Evolutionary conservation across 23 tunicate species (phyloP).

Genomic region (Trididemnum miniatum): DNA sequence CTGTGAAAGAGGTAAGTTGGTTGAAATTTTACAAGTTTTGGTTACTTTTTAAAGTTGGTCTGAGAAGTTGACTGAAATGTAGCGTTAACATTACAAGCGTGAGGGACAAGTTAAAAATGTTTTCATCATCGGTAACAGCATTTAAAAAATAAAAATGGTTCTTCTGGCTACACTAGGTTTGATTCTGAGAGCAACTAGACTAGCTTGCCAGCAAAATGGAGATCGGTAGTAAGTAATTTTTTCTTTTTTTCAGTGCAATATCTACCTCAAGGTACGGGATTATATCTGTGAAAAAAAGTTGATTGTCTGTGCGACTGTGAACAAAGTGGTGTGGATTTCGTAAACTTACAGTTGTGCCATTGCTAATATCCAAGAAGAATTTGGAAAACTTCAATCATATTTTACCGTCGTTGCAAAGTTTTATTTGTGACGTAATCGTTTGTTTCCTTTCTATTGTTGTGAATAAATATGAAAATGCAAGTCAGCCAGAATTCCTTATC

Average conservation of each 20-base stretch:
- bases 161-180: no score
- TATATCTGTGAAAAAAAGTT: conserved; percentile 26
- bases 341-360: neutral
- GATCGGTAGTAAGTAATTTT: no score
- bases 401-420: conserved; percentile 8
- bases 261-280: conserved; percentile 35
- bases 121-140: no score
- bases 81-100: no score
- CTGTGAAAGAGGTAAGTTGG: conserved; percentile 5
- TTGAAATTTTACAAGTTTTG: neutral
- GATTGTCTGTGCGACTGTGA: conserved; percentile 8
- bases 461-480: conserved; percentile 39
- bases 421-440: conserved; percentile 20
- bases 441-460: neutral
- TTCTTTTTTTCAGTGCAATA: conserved; percentile 53
- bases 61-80: no score
- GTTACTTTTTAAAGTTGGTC: no score
- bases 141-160: no score
- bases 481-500: conserved; percentile 33
- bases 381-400: conserved; percentile 17
- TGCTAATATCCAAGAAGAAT: neutral
- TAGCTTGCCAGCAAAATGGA: no score
- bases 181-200: no score
- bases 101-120: no score
- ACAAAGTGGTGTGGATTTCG: neutral